Conservation (phyloP, 2,888 invertebrate species). For the Apotomis capreana region DNA sequence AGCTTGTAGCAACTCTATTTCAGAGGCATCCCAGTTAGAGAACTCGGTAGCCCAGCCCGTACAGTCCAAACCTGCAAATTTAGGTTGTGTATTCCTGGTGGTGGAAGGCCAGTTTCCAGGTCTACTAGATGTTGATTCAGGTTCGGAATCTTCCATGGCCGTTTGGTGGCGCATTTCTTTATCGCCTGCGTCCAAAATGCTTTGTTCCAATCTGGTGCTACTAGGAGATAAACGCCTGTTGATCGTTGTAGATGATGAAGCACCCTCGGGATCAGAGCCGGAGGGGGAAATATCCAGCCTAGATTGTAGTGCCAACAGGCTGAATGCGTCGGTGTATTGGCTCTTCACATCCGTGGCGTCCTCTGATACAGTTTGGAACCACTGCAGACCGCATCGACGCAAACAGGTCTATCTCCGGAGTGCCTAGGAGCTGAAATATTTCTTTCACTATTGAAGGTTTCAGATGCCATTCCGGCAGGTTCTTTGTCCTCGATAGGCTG, state of each 20-base stretch:
- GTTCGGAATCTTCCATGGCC: slow-evolving; percentile 29
- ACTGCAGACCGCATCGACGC: slow-evolving; percentile 41
- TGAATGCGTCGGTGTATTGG: slow-evolving; percentile 45
- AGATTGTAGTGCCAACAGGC: slow-evolving; percentile 43
- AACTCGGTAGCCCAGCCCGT: slow-evolving; percentile 5
- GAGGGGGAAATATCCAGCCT: slow-evolving; percentile 48
- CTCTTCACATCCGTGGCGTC: slow-evolving; percentile 36
- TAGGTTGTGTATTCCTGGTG: not conserved
- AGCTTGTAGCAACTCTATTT: not conserved
- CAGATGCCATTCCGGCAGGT: slow-evolving; percentile 36
- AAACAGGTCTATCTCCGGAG: slow-evolving; percentile 38
- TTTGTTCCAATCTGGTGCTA: slow-evolving; percentile 44
- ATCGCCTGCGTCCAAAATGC: slow-evolving; percentile 47
- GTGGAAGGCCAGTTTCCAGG: not conserved
- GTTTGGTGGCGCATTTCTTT: slow-evolving; percentile 36
- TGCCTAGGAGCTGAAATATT: slow-evolving; percentile 40
- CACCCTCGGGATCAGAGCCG: slow-evolving; percentile 46
- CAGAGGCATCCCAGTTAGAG: not conserved
- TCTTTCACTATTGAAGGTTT: not conserved
- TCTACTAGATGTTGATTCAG: not conserved
- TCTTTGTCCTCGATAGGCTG: slow-evolving; percentile 39
- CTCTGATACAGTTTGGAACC: slow-evolving; percentile 31
- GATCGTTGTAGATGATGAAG: slow-evolving; percentile 43
- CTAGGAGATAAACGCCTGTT: slow-evolving; percentile 43
- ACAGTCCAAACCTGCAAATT: slow-evolving; percentile 3